Conservation (phyloP, 1,140 invertebrate species). For the Megalonaias nervosa region DNA sequence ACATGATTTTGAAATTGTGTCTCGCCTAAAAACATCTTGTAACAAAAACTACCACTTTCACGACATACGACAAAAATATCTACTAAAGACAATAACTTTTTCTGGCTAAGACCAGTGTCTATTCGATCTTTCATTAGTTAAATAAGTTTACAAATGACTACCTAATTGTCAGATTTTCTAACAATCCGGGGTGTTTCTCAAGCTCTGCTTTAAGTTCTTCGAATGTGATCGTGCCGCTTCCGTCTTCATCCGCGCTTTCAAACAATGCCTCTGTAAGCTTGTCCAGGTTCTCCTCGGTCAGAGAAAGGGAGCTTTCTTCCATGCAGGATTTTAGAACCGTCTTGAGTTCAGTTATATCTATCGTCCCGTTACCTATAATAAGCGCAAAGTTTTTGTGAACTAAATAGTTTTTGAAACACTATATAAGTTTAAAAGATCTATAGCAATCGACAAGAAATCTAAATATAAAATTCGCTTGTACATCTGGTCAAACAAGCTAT, state of each 20-base stretch:
- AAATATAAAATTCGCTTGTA: too few species aligned
- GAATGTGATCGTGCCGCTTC: conserved; percentile 88
- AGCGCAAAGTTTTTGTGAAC: not conserved
- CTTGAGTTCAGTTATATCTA: conserved; percentile 89
- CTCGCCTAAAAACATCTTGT: too few species aligned
- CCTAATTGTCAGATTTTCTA: conserved; percentile 94
- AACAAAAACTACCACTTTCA: too few species aligned
- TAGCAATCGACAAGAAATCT: too few species aligned
- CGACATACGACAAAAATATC: too few species aligned
- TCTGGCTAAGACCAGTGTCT: too few species aligned
- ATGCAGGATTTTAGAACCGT: conserved; percentile 94
- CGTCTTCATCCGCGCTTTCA: conserved; percentile 89
- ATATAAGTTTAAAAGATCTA: too few species aligned
- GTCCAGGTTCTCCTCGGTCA: conserved; percentile 89
- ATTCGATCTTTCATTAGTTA: too few species aligned
- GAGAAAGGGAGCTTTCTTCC: conserved; percentile 94
- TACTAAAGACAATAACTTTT: too few species aligned
- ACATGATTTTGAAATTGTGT: too few species aligned
- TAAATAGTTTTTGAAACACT: too few species aligned
- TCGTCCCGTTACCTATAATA: conserved; percentile 86
- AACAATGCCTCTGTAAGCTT: conserved; percentile 91
- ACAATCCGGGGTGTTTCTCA: conserved; percentile 87
- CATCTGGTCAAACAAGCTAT: too few species aligned
- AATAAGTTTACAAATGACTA: conserved; percentile 58
- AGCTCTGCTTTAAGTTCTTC: conserved; percentile 89